Percentiles rank a stretch among this genome's conserved stretches.
Evolutionary conservation across 2,797 vertebrate species (phyloP).

Genomic region (Pygocentrus nattereri): DNA sequence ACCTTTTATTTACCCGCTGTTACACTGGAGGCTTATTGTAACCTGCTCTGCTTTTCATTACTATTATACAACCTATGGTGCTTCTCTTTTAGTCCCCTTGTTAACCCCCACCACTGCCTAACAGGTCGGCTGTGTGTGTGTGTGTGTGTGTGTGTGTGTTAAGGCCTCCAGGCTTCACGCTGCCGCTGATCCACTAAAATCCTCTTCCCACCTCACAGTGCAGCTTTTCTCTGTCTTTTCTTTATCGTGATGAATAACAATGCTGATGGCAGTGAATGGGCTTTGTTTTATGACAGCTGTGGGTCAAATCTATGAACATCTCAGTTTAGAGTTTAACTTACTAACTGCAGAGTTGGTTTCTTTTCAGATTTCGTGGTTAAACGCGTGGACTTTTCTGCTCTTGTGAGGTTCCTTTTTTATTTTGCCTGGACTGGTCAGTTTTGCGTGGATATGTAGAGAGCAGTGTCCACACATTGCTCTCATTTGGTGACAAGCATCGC

Average conservation of each 20-base stretch:
- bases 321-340: conserved; percentile 8
- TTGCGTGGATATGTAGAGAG: background rate
- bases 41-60: too few relatives aligned
- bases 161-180: background rate
- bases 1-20: too few relatives aligned
- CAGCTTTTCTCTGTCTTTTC: conserved; percentile 10
- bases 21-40: too few relatives aligned
- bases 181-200: conserved; percentile 50
- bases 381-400: background rate
- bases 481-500: too few relatives aligned
- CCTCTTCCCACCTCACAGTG: conserved; percentile 45
- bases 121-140: background rate
- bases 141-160: conserved; percentile 17
- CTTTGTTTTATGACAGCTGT: conserved; percentile 30
- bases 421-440: background rate
- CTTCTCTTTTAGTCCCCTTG: background rate
- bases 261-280: conserved; percentile 34
- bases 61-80: too few relatives aligned
- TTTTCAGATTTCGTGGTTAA: background rate
- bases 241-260: conserved; percentile 27
- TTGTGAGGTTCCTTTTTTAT: background rate
- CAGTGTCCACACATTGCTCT: background rate
- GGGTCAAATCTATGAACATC: conserved; percentile 5
- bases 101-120: background rate
- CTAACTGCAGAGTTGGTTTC: background rate